Conservation (phyloP, 2,113 vertebrate species). For the Grammomys surdaster region DNA sequence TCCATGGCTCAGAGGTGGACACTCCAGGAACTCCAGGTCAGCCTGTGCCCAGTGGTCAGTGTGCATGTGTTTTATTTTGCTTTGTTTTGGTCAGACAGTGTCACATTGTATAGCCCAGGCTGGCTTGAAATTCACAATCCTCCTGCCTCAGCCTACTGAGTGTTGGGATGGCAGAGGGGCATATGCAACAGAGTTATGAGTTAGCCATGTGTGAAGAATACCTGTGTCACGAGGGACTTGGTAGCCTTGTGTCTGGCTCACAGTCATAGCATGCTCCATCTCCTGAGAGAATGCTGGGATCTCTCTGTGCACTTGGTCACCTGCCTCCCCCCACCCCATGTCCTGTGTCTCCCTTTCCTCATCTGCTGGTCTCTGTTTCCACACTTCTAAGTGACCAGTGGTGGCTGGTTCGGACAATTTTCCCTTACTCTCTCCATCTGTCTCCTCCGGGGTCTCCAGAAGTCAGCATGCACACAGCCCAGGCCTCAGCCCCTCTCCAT, state of each 20-base stretch:
- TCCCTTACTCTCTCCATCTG: neutral
- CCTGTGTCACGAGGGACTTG: neutral
- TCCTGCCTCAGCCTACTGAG: neutral
- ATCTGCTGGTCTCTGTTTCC: neutral
- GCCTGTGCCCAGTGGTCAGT: neutral
- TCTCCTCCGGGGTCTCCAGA: neutral
- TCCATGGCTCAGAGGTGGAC: neutral
- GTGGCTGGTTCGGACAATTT: neutral
- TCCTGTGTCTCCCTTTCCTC: neutral
- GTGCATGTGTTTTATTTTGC: neutral
- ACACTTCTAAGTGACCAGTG: neutral
- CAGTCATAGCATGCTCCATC: neutral
- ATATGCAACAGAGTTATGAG: neutral
- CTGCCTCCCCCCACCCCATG: neutral
- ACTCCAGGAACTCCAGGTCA: neutral
- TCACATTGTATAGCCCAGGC: neutral
- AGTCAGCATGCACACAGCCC: neutral
- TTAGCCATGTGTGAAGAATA: neutral
- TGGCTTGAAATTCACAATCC: neutral
- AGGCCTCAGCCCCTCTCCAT: neutral
- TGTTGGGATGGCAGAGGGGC: neutral
- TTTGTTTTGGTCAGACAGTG: neutral
- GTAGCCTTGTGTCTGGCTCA: neutral
- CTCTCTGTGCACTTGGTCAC: accelerated
- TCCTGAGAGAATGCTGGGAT: neutral